Conservation (phyloP, 1,140 invertebrate species). For the Drosophila pallidifrons region DNA sequence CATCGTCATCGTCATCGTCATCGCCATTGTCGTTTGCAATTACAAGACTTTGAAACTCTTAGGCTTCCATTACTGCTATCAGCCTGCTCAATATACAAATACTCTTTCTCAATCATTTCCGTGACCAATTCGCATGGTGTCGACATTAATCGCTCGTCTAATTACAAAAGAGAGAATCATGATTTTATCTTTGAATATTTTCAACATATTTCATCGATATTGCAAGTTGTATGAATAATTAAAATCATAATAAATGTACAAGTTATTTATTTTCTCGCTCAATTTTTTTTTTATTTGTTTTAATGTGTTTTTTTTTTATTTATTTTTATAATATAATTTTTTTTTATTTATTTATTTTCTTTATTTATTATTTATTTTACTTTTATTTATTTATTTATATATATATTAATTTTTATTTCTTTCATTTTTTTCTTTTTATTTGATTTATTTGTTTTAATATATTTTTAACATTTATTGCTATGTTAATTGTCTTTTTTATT, state of each 20-base stretch:
- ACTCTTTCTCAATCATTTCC: slow-evolving; percentile 6
- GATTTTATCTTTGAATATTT: too few species aligned
- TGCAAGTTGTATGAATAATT: too few species aligned
- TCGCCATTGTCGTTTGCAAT: slow-evolving; percentile 60
- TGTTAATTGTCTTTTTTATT: background rate
- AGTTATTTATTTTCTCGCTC: too few species aligned
- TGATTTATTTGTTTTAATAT: background rate
- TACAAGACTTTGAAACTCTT: slow-evolving; percentile 55
- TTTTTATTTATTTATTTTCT: background rate
- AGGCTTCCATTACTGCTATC: slow-evolving; percentile 61
- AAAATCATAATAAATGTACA: too few species aligned
- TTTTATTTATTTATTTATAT: background rate
- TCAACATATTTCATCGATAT: too few species aligned
- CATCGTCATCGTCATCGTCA: slow-evolving; percentile 32
- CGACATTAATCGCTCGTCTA: background rate
- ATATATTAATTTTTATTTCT: too few species aligned
- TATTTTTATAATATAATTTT: background rate
- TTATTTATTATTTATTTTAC: background rate
- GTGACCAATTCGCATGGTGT: background rate
- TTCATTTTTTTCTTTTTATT: background rate
- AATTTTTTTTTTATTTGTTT: background rate
- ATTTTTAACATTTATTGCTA: background rate
- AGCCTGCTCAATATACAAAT: slow-evolving; percentile 23
- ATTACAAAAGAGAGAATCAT: too few species aligned
- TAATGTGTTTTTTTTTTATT: background rate